phyloP scores from a whole-genome alignment of 2,113 vertebrate genomes.

The Calyptommatus sinebrachiatus region DNA sequence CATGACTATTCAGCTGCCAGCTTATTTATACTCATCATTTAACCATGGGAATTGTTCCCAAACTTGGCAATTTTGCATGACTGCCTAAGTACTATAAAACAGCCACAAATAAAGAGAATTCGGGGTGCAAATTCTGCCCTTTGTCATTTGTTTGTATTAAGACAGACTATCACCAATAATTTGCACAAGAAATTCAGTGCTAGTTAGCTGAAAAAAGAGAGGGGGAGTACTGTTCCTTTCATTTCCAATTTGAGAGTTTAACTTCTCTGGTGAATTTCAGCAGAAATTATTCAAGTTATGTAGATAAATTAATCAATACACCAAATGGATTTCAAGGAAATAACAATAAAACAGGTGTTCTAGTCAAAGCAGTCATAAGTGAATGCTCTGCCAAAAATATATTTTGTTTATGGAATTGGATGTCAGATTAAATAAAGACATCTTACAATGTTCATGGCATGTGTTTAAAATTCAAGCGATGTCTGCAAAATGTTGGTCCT shows the following conservation, averaged over 20 bases:
- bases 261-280: conserved; percentile 33
- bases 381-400: conserved; percentile 4
- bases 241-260: conserved; percentile 26
- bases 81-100: conserved; percentile 12
- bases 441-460: background rate
- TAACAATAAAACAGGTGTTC: conserved; percentile 4
- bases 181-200: conserved; percentile 2
- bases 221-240: background rate
- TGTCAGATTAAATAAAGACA: conserved; percentile 9
- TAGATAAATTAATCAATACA: conserved; percentile 35
- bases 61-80: background rate
- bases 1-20: conserved; percentile 7
- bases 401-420: conserved; percentile 3
- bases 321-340: conserved; percentile 21
- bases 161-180: conserved; percentile 9
- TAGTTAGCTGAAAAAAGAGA: background rate
- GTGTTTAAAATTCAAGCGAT: background rate
- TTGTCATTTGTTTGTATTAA: conserved; percentile 9
- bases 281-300: conserved; percentile 19
- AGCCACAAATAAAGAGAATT: background rate
- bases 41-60: background rate
- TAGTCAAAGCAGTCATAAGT: conserved; percentile 13
- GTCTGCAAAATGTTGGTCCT: background rate
- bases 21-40: conserved; percentile 16
- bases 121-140: background rate